Percentiles rank a stretch among this genome's conserved stretches.
Evolutionary conservation across 1,140 invertebrate species (phyloP).

Genomic region (Panagrolaimus sp.): DNA sequence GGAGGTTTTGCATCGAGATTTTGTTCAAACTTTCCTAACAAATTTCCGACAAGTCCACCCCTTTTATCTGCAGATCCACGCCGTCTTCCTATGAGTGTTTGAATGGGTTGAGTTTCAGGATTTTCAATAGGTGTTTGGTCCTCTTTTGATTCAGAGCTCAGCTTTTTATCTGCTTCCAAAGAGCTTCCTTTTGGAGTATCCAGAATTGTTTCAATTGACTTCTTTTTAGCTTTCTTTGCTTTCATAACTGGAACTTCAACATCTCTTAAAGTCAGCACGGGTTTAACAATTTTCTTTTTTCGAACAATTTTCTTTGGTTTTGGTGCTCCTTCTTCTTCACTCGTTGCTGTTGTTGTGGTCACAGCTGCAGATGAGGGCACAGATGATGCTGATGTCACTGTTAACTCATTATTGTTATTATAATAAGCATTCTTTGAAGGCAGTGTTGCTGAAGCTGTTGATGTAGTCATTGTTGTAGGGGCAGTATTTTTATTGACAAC

Average conservation of each 20-base stretch:
- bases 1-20: neutral
- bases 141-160: conserved; percentile 9
- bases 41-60: conserved; percentile 43
- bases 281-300: conserved; percentile 8
- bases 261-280: neutral
- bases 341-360: neutral
- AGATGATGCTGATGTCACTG: no score
- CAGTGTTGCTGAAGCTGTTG: neutral
- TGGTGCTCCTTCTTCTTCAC: neutral
- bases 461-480: neutral
- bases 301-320: conserved; percentile 20
- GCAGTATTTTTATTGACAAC: neutral
- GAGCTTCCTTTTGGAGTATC: neutral
- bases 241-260: neutral
- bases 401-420: no score
- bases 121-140: neutral
- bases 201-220: conserved; percentile 6
- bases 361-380: neutral
- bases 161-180: conserved; percentile 18
- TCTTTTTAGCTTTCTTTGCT: conserved; percentile 20
- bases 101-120: conserved; percentile 75
- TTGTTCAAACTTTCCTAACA: conserved; percentile 4
- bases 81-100: conserved; percentile 89
- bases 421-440: no score
- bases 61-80: conserved; percentile 70